These are phyloP conservation scores for Garrulus glandarius DNA, from an alignment of 2,797 vertebrate genomes.

Conservation along the genomic window DNA sequence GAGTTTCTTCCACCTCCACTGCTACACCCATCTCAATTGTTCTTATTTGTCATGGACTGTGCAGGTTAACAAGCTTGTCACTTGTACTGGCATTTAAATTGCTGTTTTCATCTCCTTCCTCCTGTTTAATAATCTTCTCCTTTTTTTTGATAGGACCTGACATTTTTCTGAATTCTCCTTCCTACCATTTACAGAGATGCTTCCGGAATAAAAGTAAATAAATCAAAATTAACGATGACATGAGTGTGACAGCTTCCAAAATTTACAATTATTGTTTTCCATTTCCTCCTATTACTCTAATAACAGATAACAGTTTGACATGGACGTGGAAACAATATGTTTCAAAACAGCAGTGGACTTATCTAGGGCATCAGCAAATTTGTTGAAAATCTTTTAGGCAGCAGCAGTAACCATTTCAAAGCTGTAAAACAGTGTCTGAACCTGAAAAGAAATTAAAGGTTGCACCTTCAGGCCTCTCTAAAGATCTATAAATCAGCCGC, in stretches of 20 bases:
- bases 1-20: neutral
- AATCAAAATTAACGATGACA: slow-evolving; percentile 9
- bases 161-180: slow-evolving; percentile 21
- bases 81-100: slow-evolving; percentile 13
- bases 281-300: neutral
- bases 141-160: neutral
- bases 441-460: neutral
- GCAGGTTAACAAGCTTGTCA: slow-evolving; percentile 8
- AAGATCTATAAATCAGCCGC: neutral
- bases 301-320: neutral
- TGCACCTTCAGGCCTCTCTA: neutral
- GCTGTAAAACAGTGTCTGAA: neutral
- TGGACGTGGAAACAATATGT: neutral
- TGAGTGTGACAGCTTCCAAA: slow-evolving; percentile 17
- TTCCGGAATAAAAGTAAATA: slow-evolving; percentile 8
- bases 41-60: neutral
- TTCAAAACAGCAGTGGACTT: neutral
- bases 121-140: neutral
- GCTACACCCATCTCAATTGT: neutral
- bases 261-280: neutral
- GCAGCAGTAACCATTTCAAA: neutral
- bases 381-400: neutral
- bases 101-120: slow-evolving; percentile 1
- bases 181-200: neutral
- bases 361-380: neutral